These are phyloP conservation scores for Holocentrus rufus DNA, from an alignment of 2,797 vertebrate species.

Conservation along the genomic window DNA sequence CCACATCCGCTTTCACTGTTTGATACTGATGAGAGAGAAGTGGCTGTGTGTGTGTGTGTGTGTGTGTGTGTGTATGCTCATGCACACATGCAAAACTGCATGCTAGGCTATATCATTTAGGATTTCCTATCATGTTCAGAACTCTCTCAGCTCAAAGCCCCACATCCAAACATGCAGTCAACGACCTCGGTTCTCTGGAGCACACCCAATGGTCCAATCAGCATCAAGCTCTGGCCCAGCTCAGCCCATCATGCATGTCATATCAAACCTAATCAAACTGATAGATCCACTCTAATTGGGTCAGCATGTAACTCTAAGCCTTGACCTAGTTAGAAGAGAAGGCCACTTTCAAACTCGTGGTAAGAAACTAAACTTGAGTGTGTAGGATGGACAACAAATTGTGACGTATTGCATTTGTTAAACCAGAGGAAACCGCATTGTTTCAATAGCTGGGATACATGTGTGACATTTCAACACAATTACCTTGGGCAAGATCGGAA, in stretches of 20 bases:
- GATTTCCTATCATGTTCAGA: constrained; percentile 48
- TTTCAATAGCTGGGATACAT: constrained; percentile 37
- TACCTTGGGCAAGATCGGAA: constrained; percentile 57
- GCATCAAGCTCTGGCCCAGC: constrained; percentile 37
- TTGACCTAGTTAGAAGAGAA: constrained; percentile 23
- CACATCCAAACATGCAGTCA: constrained; percentile 46
- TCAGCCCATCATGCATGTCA: constrained; percentile 62
- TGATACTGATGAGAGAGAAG: constrained; percentile 67
- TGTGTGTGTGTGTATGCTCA: constrained; percentile 6
- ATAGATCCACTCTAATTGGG: constrained; percentile 58
- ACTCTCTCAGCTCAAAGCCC: constrained; percentile 38
- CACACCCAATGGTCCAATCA: constrained; percentile 59
- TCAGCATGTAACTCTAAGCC: constrained; percentile 36
- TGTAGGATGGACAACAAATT: constrained; percentile 5
- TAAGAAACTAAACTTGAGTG: constrained; percentile 9
- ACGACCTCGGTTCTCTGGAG: constrained; percentile 65
- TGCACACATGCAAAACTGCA: constrained; percentile 29
- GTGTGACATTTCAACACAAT: constrained; percentile 50
- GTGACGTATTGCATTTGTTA: constrained; percentile 29
- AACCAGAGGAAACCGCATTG: constrained; percentile 1
- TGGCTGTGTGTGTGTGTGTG: constrained; percentile 20
- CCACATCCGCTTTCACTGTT: constrained; percentile 52
- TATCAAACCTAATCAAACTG: constrained; percentile 63
- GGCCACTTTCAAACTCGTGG: constrained; percentile 21
- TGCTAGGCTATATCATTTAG: constrained; percentile 58